Conservation (phyloP, 2,888 invertebrate species). For the Pandemis cinnamomeana region DNA sequence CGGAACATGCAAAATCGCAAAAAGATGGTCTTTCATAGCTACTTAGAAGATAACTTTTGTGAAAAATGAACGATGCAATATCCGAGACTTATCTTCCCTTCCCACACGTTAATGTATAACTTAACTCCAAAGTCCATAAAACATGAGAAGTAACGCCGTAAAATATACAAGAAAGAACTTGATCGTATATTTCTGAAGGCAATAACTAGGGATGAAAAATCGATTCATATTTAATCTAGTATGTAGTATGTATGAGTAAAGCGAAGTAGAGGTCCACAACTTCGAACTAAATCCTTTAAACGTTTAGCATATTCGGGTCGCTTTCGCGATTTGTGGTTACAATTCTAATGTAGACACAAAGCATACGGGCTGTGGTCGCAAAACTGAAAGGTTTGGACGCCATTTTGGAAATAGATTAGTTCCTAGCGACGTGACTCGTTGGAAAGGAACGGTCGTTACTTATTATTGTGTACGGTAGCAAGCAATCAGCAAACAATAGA, state of each 20-base stretch:
- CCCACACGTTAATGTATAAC: slow-evolving; percentile 22
- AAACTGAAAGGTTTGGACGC: slow-evolving; percentile 11
- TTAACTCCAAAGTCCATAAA: slow-evolving; percentile 26
- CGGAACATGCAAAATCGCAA: background rate
- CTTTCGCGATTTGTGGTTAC: slow-evolving; percentile 10
- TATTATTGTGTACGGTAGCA: slow-evolving; percentile 10
- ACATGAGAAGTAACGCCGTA: slow-evolving; percentile 20
- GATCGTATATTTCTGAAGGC: slow-evolving; percentile 12
- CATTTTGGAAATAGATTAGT: slow-evolving; percentile 27
- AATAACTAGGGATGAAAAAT: slow-evolving; percentile 2
- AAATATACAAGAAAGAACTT: slow-evolving; percentile 27
- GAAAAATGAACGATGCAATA: slow-evolving; percentile 20
- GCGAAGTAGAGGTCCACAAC: background rate
- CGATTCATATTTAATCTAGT: background rate
- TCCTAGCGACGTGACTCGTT: slow-evolving; percentile 10
- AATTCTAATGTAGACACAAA: slow-evolving; percentile 26
- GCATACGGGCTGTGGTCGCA: slow-evolving; percentile 14
- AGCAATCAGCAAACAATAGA: slow-evolving; percentile 24
- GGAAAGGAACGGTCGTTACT: slow-evolving; percentile 11
- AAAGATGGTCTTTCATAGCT: background rate
- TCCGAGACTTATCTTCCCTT: slow-evolving; percentile 30
- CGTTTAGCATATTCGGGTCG: slow-evolving; percentile 9
- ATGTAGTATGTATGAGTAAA: background rate
- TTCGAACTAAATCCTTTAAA: background rate
- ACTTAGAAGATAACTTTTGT: background rate